Percentiles rank a stretch among this genome's conserved stretches.
These are phyloP conservation scores for Trachymyrmex cornetzi DNA, from an alignment of 1,140 invertebrate species.

Conservation along the genomic window DNA sequence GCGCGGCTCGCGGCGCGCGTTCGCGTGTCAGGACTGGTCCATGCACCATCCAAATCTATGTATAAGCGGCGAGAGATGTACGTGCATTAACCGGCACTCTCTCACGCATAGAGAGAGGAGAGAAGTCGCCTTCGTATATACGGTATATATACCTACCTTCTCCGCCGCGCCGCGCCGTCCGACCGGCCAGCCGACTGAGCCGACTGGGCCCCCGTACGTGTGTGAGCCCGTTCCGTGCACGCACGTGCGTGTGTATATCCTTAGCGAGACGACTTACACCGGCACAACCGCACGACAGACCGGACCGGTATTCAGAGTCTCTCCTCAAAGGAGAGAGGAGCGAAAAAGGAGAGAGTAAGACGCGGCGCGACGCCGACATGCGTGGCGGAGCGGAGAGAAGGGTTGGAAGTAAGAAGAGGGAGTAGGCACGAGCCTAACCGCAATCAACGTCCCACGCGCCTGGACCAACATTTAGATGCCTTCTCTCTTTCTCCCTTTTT, in stretches of 20 bases:
- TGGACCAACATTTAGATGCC: constrained; percentile 80
- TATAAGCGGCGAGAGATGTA: constrained; percentile 78
- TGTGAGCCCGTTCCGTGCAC: constrained; percentile 58
- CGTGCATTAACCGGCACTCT: constrained; percentile 66
- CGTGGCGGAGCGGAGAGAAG: constrained; percentile 37
- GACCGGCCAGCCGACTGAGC: background rate
- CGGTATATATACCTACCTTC: constrained; percentile 53
- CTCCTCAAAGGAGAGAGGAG: constrained; percentile 70
- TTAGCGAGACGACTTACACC: constrained; percentile 69
- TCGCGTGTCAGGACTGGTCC: constrained; percentile 80
- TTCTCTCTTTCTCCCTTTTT: constrained; percentile 68
- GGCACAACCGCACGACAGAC: constrained; percentile 77
- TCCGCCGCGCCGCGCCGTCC: constrained; percentile 33
- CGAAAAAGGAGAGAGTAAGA: constrained; percentile 49
- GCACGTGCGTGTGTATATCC: constrained; percentile 56
- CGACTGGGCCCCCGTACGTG: constrained; percentile 6
- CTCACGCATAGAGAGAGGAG: constrained; percentile 70
- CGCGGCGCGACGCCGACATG: constrained; percentile 28
- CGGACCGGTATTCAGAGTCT: constrained; percentile 84
- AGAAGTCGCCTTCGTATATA: constrained; percentile 68
- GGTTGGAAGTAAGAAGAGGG: constrained; percentile 68
- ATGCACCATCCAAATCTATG: constrained; percentile 84
- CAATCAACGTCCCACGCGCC: constrained; percentile 84
- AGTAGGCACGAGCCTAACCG: constrained; percentile 85
- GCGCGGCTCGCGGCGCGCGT: constrained; percentile 72